Evolutionary conservation across 2,113 vertebrate genomes (phyloP), one percentile per base, ranked within the genome.

Genomic region (Peromyscus polionotus): DNA sequence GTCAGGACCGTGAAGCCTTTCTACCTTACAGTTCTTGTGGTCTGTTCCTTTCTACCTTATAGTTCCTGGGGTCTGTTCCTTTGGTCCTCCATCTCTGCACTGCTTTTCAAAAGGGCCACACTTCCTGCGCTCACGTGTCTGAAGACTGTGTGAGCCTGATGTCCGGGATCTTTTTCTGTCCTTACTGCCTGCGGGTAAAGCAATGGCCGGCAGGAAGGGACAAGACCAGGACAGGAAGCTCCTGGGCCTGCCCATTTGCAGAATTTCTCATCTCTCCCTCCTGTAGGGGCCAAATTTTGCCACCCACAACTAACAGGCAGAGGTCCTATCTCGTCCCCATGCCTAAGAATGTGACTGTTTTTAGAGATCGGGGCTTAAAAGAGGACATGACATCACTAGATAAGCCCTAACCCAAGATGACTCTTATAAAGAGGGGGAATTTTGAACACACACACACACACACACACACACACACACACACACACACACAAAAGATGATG

Each of bases 201-300:
- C 1, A 1, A 28, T 61, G 2, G 4, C 10, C 57, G 17, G 24
- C 0, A 1, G 33, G 0, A 1, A 22, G 19, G 5, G 57, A 59
- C 51, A 63, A 2, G 4, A 1, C 14, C 59, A 67, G 42, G 33
- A 4, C 57, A 28, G n/a, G 26, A 9, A n/a, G n/a, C 31, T 36
- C n/a, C 42, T 31, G 81, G 70, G 20, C 73, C 28, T 28, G 42
- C 6, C 28, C 19, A 28, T 54, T 31, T 12, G 26, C 33, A 72
- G 7, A 59, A n/a, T 45, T 92, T n/a, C 54, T 28, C 22, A 24
- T 79, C 45, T 81, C 16, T 90, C 9, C 33, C 33, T 81, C 59
- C 68, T 36, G 11, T 1, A 59, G 0, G 16, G 24, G 26, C 22
- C n/a, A 9, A 90, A 31, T 1, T n/a, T 54, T n/a, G 70, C 59